A percentile compares a stretch with the other conserved stretches of the same genome.
These are phyloP conservation scores for Dascyllus trimaculatus DNA, from an alignment of 2,113 vertebrate species.

Conservation along the genomic window DNA sequence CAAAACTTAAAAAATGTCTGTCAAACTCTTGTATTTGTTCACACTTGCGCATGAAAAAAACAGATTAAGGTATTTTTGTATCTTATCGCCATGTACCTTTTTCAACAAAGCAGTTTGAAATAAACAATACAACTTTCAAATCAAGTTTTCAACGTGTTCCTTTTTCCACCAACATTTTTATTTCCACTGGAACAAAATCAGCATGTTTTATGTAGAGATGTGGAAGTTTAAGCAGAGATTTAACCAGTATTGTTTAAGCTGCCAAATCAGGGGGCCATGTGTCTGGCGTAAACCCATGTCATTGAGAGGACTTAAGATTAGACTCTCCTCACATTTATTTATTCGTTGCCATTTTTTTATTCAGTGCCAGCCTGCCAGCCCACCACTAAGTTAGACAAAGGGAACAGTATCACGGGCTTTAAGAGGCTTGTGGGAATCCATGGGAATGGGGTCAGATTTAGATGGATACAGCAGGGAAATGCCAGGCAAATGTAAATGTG, in stretches of 20 bases:
- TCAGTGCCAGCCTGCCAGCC: slow-evolving; percentile 43
- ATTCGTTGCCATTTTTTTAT: slow-evolving; percentile 49
- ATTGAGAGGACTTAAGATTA: slow-evolving; percentile 42
- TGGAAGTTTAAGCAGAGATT: slow-evolving; percentile 16
- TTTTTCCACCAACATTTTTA: slow-evolving; percentile 19
- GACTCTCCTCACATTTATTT: slow-evolving; percentile 48
- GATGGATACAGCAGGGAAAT: slow-evolving; percentile 37
- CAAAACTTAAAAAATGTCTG: slow-evolving; percentile 33
- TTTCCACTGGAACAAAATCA: slow-evolving; percentile 3
- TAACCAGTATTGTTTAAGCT: slow-evolving; percentile 26
- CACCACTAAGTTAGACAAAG: slow-evolving; percentile 54
- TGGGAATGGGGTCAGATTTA: slow-evolving; percentile 72
- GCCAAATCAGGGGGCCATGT: slow-evolving; percentile 46
- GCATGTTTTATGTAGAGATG: background rate
- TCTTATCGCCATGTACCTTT: slow-evolving; percentile 68
- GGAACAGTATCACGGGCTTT: slow-evolving; percentile 43
- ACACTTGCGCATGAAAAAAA: slow-evolving; percentile 39
- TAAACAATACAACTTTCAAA: slow-evolving; percentile 68
- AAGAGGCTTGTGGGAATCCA: slow-evolving; percentile 52
- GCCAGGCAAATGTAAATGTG: slow-evolving; percentile 35
- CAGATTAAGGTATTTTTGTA: slow-evolving; percentile 56
- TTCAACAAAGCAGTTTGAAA: slow-evolving; percentile 71
- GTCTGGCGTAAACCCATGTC: slow-evolving; percentile 40
- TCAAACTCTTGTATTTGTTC: slow-evolving; percentile 25
- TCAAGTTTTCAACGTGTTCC: slow-evolving; percentile 5